A percentile compares a stretch with the other conserved stretches of the same genome.
Evolutionary conservation across 2,113 vertebrate genomes (phyloP).

Genomic region (Suricata suricatta): DNA sequence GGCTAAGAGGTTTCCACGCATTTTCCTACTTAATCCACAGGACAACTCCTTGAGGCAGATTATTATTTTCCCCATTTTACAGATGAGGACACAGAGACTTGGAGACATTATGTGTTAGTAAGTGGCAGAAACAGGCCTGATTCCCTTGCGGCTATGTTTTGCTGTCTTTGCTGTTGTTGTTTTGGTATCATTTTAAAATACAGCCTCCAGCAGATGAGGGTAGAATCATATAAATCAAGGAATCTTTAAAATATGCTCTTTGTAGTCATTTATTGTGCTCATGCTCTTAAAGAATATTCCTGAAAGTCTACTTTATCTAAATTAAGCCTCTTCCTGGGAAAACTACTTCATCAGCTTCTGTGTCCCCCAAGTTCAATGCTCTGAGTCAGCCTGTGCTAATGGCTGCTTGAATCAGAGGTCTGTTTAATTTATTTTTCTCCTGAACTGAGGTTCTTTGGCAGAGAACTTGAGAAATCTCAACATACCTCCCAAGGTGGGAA

Average conservation of each 20-base stretch:
- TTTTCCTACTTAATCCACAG: not conserved
- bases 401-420: not conserved
- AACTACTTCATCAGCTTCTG: not conserved
- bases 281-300: not conserved
- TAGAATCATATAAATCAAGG: not conserved
- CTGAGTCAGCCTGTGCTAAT: not conserved
- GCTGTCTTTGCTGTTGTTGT: not conserved
- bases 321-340: conserved; percentile 13
- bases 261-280: not conserved
- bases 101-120: not conserved
- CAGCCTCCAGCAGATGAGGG: not conserved
- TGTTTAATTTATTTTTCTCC: not conserved
- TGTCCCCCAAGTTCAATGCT: not conserved
- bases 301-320: not conserved
- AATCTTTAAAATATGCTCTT: not conserved
- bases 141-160: not conserved
- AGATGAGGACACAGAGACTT: not conserved
- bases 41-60: not conserved
- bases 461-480: conserved; percentile 13
- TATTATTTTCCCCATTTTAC: not conserved
- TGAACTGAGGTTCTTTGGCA: conserved; percentile 9
- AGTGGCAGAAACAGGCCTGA: not conserved
- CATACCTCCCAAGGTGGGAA: not conserved
- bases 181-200: not conserved
- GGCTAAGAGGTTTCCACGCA: not conserved